These are phyloP conservation scores for Apantesis nais DNA, from an alignment of 2,888 invertebrate species.

Conservation along the genomic window DNA sequence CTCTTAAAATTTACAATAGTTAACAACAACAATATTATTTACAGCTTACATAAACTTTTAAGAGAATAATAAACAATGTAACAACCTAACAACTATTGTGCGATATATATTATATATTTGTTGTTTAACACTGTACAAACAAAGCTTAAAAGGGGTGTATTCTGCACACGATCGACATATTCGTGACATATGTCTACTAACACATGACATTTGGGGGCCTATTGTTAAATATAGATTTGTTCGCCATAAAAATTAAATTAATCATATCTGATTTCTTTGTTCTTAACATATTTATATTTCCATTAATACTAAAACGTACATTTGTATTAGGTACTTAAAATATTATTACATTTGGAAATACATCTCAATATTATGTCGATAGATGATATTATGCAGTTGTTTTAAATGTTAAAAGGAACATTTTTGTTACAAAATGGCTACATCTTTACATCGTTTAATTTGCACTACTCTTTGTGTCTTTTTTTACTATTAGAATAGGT, in stretches of 20 bases:
- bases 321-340: constrained; percentile 11
- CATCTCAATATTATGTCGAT: background rate
- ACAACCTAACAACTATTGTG: constrained; percentile 54
- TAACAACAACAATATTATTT: constrained; percentile 64
- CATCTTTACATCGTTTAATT: background rate
- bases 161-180: constrained; percentile 1
- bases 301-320: constrained; percentile 20
- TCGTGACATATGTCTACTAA: background rate
- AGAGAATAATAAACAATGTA: constrained; percentile 59
- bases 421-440: constrained; percentile 6
- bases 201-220: background rate
- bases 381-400: constrained; percentile 19
- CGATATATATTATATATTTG: constrained; percentile 21
- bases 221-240: background rate
- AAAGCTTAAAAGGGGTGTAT: background rate
- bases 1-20: constrained; percentile 56
- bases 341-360: constrained; percentile 16
- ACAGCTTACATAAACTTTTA: constrained; percentile 58
- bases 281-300: constrained; percentile 24
- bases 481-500: background rate
- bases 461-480: constrained; percentile 2
- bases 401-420: constrained; percentile 7
- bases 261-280: constrained; percentile 21
- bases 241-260: background rate
- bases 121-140: constrained; percentile 5